Evolutionary conservation across 2,888 invertebrate genomes (phyloP).

Genomic region (Oligia strigilis): DNA sequence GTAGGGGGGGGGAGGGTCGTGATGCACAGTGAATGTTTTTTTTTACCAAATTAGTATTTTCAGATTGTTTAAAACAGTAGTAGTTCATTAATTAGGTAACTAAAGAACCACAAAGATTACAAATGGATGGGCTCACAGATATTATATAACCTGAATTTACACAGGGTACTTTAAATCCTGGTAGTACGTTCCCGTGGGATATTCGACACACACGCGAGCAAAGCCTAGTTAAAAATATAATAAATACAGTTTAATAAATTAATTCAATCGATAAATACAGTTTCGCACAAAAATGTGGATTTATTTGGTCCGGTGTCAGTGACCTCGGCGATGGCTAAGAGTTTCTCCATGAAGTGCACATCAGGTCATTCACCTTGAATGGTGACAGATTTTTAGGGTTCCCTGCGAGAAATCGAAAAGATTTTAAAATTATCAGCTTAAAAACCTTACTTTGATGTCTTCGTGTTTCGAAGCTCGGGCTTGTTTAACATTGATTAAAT

Average conservation of each 20-base stretch:
- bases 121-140: too few relatives aligned
- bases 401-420: neutral
- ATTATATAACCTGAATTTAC: too few relatives aligned
- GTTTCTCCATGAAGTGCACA: conserved; percentile 63
- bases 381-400: conserved; percentile 59
- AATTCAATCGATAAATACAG: conserved; percentile 55
- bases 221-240: too few relatives aligned
- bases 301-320: conserved; percentile 59
- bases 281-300: conserved; percentile 66
- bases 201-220: too few relatives aligned
- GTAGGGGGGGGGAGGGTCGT: too few relatives aligned
- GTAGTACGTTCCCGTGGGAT: too few relatives aligned
- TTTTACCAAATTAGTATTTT: too few relatives aligned
- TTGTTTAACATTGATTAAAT: conserved; percentile 1
- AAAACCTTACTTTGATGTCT: neutral
- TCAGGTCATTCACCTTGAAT: conserved; percentile 58
- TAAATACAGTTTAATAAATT: neutral
- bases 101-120: too few relatives aligned
- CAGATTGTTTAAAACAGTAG: too few relatives aligned
- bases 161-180: too few relatives aligned
- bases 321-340: conserved; percentile 56
- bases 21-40: too few relatives aligned
- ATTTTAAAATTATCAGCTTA: neutral
- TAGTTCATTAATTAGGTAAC: too few relatives aligned
- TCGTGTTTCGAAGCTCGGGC: neutral